phyloP scores from a whole-genome alignment of 2,113 vertebrate species.

The Thamnaconus septentrionalis region DNA sequence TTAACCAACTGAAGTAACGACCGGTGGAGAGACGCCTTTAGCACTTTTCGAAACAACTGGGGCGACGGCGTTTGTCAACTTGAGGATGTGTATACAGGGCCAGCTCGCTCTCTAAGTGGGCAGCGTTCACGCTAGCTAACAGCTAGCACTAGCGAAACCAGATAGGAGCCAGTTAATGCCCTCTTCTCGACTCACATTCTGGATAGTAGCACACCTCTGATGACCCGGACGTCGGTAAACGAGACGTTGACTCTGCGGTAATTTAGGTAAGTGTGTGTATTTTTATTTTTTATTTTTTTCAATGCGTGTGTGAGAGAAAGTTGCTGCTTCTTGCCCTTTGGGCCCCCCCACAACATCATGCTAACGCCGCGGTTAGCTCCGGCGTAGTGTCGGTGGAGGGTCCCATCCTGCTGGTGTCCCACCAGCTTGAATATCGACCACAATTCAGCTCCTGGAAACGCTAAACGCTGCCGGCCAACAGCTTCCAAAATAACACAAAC shows the following conservation, averaged over 20 bases:
- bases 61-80: conserved; percentile 8
- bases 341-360: conserved; percentile 31
- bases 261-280: conserved; percentile 57
- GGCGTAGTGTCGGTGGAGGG: neutral
- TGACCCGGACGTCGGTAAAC: conserved; percentile 17
- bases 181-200: neutral
- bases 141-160: conserved; percentile 52
- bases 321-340: conserved; percentile 2
- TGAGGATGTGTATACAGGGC: conserved; percentile 39
- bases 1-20: neutral
- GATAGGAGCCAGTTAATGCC: conserved; percentile 27
- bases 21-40: conserved; percentile 6
- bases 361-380: conserved; percentile 49
- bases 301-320: conserved; percentile 26
- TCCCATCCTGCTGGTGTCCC: conserved; percentile 31
- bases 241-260: conserved; percentile 14
- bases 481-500: neutral
- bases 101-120: conserved; percentile 52
- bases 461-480: neutral
- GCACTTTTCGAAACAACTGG: conserved; percentile 9
- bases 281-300: conserved; percentile 21
- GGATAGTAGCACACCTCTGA: neutral
- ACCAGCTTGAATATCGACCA: neutral
- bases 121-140: conserved; percentile 30
- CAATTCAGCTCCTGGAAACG: neutral